Evolutionary conservation across 2,888 invertebrate genomes (phyloP).

Genomic region (Dryococelus australis): DNA sequence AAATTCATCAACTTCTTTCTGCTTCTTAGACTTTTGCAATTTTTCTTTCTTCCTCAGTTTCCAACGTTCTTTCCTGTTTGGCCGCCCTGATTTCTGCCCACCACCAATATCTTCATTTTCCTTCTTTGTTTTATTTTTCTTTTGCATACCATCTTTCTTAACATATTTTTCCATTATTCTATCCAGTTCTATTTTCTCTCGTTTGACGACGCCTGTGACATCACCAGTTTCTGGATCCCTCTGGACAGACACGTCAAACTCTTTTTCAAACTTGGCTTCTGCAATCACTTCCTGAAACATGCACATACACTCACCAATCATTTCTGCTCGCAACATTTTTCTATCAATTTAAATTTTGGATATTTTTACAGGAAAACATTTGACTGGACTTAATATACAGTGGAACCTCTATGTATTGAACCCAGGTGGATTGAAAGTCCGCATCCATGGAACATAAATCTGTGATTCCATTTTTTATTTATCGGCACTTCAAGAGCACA

Average conservation of each 20-base stretch:
- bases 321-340: too few relatives aligned
- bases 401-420: too few relatives aligned
- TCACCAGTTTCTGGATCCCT: slow-evolving; percentile 63
- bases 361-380: too few relatives aligned
- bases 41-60: slow-evolving; percentile 48
- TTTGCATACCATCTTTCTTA: slow-evolving; percentile 53
- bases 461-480: too few relatives aligned
- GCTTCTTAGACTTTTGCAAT: slow-evolving; percentile 48
- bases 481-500: too few relatives aligned
- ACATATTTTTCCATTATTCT: slow-evolving; percentile 58
- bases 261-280: slow-evolving; percentile 68
- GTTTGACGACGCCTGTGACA: slow-evolving; percentile 60
- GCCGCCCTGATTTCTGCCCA: slow-evolving; percentile 62
- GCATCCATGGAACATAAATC: too few relatives aligned
- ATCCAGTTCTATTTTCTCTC: slow-evolving; percentile 62
- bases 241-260: slow-evolving; percentile 67
- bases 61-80: slow-evolving; percentile 52
- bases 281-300: slow-evolving; percentile 58
- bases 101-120: slow-evolving; percentile 40
- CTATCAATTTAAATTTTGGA: too few relatives aligned
- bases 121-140: slow-evolving; percentile 51
- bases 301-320: not conserved
- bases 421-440: too few relatives aligned
- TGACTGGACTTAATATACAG: too few relatives aligned
- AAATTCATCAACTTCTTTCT: slow-evolving; percentile 60